Conservation (phyloP, 1,140 invertebrate genomes). For the Dolichoris vasculosae region DNA sequence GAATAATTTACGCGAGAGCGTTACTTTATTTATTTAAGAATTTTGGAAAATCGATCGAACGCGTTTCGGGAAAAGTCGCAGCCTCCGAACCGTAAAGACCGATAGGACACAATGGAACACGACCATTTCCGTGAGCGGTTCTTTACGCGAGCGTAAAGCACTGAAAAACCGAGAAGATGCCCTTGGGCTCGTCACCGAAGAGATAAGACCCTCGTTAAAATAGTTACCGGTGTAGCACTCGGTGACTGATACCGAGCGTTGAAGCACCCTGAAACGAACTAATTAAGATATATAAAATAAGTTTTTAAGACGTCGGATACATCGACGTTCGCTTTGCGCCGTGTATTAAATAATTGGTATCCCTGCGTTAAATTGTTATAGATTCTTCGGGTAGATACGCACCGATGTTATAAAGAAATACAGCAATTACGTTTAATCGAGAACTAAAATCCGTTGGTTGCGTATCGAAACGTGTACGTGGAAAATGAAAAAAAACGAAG, state of each 20-base stretch:
- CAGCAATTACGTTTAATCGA: slow-evolving; percentile 41
- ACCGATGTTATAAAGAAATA: not conserved
- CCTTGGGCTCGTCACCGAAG: not conserved
- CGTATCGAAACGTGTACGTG: too few relatives aligned
- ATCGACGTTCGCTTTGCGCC: not conserved
- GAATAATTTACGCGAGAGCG: too few relatives aligned
- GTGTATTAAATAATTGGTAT: not conserved
- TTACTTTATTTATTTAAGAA: not conserved
- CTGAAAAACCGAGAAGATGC: not conserved
- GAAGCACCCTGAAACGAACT: not conserved
- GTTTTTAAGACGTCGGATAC: not conserved
- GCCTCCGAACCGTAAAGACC: not conserved
- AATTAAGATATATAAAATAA: slow-evolving; percentile 31
- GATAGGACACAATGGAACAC: not conserved
- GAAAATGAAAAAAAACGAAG: not conserved
- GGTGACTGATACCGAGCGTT: not conserved
- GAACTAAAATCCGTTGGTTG: not conserved
- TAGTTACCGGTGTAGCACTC: not conserved
- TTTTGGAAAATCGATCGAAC: not conserved
- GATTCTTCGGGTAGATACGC: not conserved
- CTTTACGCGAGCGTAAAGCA: not conserved
- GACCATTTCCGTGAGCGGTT: not conserved
- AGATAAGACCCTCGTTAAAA: not conserved
- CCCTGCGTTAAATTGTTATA: not conserved
- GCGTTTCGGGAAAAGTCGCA: not conserved